Evolutionary conservation across 2,113 vertebrate species (phyloP).

Genomic region (Hucho hucho): DNA sequence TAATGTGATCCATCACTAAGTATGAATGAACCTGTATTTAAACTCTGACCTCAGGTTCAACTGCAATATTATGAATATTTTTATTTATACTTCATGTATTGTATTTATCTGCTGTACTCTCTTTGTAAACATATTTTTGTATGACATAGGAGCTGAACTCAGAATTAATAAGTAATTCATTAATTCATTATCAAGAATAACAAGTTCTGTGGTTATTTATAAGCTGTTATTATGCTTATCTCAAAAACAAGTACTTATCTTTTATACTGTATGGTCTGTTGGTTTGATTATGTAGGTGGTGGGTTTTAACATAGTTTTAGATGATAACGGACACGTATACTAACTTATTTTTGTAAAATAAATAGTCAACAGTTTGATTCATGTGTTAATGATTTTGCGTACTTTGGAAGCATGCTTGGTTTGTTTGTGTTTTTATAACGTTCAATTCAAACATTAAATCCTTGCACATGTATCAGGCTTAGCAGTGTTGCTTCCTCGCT

Average conservation of each 20-base stretch:
- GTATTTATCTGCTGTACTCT: conserved; percentile 6
- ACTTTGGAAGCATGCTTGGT: too few species aligned
- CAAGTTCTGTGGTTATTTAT: not conserved
- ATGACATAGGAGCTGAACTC: not conserved
- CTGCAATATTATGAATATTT: not conserved
- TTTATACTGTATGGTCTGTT: conserved; percentile 6
- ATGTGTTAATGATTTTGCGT: too few species aligned
- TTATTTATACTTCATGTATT: not conserved
- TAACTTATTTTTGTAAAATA: conserved; percentile 17
- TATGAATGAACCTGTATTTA: not conserved
- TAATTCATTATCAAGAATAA: not conserved
- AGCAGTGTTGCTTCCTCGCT: too few species aligned
- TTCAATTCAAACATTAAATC: too few species aligned
- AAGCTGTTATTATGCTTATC: not conserved
- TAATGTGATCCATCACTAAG: not conserved
- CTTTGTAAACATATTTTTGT: not conserved
- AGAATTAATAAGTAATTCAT: not conserved
- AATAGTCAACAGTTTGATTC: not conserved
- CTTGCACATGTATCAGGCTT: too few species aligned
- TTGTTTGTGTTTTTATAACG: too few species aligned
- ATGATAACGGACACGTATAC: not conserved
- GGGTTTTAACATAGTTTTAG: not conserved
- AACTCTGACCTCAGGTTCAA: not conserved
- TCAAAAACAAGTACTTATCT: not conserved
- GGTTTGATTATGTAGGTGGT: not conserved